phyloP scores from a whole-genome alignment of 2,113 vertebrate species.

The Riparia riparia region DNA sequence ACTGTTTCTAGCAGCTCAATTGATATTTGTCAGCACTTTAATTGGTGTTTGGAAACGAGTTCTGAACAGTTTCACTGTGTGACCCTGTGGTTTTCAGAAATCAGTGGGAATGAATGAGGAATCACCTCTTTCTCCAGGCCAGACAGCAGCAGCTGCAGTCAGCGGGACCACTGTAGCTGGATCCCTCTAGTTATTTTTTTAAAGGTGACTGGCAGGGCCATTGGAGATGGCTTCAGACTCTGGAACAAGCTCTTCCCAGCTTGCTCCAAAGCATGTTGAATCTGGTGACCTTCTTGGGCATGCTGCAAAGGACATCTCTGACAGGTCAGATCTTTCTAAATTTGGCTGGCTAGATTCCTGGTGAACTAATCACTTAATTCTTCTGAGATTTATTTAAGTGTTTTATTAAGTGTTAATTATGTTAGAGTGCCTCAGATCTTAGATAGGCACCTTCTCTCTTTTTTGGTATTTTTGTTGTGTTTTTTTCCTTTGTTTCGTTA shows the following conservation, averaged over 20 bases:
- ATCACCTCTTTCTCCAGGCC: neutral
- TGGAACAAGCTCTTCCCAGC: neutral
- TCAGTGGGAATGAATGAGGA: neutral
- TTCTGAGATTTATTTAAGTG: neutral
- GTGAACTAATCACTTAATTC: neutral
- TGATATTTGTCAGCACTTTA: neutral
- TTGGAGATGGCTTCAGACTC: neutral
- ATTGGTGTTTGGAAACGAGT: neutral
- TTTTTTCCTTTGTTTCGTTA: neutral
- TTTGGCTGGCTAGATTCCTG: neutral
- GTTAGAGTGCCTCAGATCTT: neutral
- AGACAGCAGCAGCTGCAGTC: slow-evolving; percentile 3
- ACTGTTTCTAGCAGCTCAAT: neutral
- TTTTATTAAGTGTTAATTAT: neutral
- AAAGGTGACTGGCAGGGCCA: neutral
- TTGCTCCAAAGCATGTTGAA: neutral
- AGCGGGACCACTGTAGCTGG: neutral
- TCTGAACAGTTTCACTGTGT: neutral
- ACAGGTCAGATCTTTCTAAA: neutral
- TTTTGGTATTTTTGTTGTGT: neutral
- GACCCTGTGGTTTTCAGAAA: neutral
- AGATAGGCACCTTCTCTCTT: neutral
- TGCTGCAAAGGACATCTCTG: neutral
- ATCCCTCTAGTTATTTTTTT: neutral
- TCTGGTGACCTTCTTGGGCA: neutral